Conservation (phyloP, 2,888 invertebrate genomes). For the Campopleginae sp. region DNA sequence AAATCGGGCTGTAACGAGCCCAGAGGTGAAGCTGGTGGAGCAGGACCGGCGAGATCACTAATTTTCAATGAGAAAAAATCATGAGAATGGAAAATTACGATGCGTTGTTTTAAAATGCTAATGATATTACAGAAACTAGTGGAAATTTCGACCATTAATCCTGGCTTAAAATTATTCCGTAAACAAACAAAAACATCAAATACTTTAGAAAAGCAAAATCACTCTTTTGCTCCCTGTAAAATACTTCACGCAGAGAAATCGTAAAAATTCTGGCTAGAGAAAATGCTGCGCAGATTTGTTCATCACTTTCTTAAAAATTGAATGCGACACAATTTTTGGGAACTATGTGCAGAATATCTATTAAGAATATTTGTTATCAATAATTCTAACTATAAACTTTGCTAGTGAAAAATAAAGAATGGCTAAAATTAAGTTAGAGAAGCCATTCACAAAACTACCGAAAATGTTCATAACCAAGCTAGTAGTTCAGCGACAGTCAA, state of each 20-base stretch:
- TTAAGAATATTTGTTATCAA: no score
- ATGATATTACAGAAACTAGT: neutral
- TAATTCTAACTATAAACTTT: no score
- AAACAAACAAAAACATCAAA: neutral
- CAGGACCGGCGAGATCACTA: conserved; percentile 82
- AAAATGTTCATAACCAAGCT: no score
- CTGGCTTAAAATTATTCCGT: neutral
- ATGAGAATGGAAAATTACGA: neutral
- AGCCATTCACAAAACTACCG: no score
- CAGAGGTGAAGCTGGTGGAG: conserved; percentile 87
- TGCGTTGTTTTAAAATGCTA: neutral
- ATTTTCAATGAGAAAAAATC: conserved; percentile 16
- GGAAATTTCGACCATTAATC: neutral
- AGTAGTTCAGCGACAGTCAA: no score
- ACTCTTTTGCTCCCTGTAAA: neutral
- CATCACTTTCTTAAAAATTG: no score
- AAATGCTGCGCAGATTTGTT: no score
- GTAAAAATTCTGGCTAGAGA: no score
- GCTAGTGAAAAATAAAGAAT: no score
- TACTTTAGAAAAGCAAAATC: neutral
- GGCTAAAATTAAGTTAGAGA: no score
- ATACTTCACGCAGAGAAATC: neutral
- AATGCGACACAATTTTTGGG: no score
- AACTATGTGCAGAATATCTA: no score
- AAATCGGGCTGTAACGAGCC: conserved; percentile 95